Percentiles rank a stretch among this genome's conserved stretches.
These are phyloP conservation scores for Drosophila nigricruria DNA, from an alignment of 2,888 invertebrate species.

Conservation along the genomic window DNA sequence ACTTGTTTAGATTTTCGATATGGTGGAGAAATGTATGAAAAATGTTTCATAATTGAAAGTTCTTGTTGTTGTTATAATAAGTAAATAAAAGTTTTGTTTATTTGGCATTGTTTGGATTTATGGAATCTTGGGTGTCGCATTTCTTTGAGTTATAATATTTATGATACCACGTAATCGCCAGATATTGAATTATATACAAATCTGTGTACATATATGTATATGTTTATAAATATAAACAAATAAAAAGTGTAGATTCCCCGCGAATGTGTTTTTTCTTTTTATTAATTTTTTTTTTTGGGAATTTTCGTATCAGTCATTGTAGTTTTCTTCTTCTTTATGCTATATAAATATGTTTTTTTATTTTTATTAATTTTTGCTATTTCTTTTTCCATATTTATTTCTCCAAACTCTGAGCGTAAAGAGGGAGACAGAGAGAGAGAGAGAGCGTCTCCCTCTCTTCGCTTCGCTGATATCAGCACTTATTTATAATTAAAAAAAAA, in stretches of 20 bases:
- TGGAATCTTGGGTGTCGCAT: constrained; percentile 27
- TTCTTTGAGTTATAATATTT: constrained; percentile 21
- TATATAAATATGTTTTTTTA: not conserved
- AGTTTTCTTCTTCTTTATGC: constrained; percentile 1
- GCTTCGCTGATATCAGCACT: constrained; percentile 37
- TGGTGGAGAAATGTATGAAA: not conserved
- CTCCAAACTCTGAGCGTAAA: not conserved
- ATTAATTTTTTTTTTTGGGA: not conserved
- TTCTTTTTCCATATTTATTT: not conserved
- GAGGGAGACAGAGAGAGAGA: no score
- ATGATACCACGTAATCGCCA: constrained; percentile 33
- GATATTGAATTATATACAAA: not conserved
- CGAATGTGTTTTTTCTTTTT: constrained; percentile 8
- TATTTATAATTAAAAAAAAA: constrained; percentile 62
- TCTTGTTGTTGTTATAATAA: not conserved
- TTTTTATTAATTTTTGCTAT: constrained; percentile 5
- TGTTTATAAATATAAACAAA: constrained; percentile 21
- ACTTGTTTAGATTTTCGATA: not conserved
- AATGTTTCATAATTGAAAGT: not conserved
- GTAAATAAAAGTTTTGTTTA: constrained; percentile 25
- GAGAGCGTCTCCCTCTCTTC: not conserved
- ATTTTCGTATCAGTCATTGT: constrained; percentile 21
- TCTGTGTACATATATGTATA: no score
- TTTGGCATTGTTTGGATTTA: constrained; percentile 4
- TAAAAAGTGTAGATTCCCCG: constrained; percentile 23